Evolutionary conservation across 2,888 invertebrate species (phyloP).

Genomic region (Stratiomys singularior): DNA sequence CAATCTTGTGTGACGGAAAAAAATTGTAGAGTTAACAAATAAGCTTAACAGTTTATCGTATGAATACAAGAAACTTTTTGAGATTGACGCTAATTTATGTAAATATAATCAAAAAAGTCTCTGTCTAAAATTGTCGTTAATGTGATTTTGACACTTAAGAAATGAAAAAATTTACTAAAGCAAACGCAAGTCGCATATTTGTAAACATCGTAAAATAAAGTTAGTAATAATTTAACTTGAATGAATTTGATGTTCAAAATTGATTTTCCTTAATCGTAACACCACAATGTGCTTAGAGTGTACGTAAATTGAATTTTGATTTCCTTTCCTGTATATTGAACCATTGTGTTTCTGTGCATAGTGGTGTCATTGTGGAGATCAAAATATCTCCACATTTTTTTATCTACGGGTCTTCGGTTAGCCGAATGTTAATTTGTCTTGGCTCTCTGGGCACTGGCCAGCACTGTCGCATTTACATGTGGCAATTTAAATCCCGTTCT

Average conservation of each 20-base stretch:
- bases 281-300: too few relatives aligned
- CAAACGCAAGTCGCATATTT: not conserved
- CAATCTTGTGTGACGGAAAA: not conserved
- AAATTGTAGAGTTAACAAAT: constrained; percentile 2
- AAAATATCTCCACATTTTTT: too few relatives aligned
- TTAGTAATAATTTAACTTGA: not conserved
- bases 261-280: too few relatives aligned
- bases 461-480: too few relatives aligned
- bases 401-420: too few relatives aligned
- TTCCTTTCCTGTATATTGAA: too few relatives aligned
- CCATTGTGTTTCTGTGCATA: too few relatives aligned
- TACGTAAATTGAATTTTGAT: too few relatives aligned
- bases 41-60: not conserved
- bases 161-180: not conserved
- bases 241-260: not conserved
- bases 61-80: not conserved
- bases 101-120: constrained; percentile 1
- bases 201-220: constrained; percentile 17
- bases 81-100: constrained; percentile 8
- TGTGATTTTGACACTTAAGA: constrained; percentile 20
- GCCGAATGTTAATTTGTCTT: too few relatives aligned
- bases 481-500: too few relatives aligned
- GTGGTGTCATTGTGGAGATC: too few relatives aligned
- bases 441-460: too few relatives aligned
- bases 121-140: not conserved